These are phyloP conservation scores for Myopa testacea DNA, from an alignment of 2,888 invertebrate genomes.

Conservation along the genomic window DNA sequence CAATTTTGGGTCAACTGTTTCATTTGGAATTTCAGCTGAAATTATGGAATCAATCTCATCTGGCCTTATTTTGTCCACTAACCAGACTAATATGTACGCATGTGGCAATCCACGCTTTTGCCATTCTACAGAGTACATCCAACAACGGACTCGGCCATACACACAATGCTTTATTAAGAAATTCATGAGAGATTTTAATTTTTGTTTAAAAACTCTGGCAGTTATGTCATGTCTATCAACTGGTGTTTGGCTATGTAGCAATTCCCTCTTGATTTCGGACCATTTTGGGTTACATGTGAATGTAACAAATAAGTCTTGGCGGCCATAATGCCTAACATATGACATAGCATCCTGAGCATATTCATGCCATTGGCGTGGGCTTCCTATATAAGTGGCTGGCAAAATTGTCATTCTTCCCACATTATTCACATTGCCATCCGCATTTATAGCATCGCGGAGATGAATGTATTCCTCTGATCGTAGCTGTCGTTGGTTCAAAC, in stretches of 20 bases:
- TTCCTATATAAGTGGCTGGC: constrained; percentile 29
- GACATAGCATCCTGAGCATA: constrained; percentile 39
- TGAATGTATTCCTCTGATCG: constrained; percentile 22
- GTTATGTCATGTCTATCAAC: constrained; percentile 32
- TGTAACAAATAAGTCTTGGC: constrained; percentile 25
- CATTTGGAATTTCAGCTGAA: too few species aligned
- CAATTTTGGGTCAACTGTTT: constrained; percentile 38
- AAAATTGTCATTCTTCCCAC: constrained; percentile 4
- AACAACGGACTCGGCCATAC: constrained; percentile 47
- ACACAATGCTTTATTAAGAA: constrained; percentile 38
- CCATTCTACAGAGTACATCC: not conserved
- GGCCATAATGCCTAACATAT: constrained; percentile 33
- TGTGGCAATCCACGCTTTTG: too few species aligned
- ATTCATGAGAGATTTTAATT: constrained; percentile 34
- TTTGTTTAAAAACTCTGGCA: constrained; percentile 33
- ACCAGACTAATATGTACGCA: too few species aligned
- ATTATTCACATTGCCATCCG: not conserved
- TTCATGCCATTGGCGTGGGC: constrained; percentile 40
- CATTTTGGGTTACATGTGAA: constrained; percentile 36
- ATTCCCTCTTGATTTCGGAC: constrained; percentile 13
- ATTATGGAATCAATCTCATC: too few species aligned
- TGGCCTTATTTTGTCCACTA: too few species aligned
- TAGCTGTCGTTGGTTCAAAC: constrained; percentile 6
- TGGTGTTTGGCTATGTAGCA: constrained; percentile 22
- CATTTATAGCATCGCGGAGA: not conserved